A percentile compares a stretch with the other conserved stretches of the same genome.
Conservation (phyloP, 2,113 vertebrate species). For the Seriola dumerili region DNA sequence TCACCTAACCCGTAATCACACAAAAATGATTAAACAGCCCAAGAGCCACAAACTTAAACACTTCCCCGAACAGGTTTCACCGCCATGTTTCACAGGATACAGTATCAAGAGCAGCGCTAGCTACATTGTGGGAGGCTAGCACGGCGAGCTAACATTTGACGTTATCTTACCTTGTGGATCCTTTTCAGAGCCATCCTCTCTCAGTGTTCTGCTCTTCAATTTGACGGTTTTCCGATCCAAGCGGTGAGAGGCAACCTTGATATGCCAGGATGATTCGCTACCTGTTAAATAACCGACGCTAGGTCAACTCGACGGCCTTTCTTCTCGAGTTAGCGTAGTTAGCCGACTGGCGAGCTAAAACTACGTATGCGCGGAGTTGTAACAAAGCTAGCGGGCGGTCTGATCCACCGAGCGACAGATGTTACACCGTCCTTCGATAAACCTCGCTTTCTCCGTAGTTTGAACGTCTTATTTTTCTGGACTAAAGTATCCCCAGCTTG, state of each 20-base stretch:
- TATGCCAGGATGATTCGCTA: conserved; percentile 51
- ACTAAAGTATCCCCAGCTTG: neutral
- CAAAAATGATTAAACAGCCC: neutral
- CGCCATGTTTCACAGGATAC: conserved; percentile 40
- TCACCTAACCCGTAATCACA: neutral
- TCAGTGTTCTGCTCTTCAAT: conserved; percentile 31
- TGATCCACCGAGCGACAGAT: neutral
- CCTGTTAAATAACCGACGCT: conserved; percentile 30
- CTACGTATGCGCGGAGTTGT: conserved; percentile 65
- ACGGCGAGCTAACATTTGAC: neutral
- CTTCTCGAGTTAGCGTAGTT: conserved; percentile 59
- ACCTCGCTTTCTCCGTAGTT: neutral
- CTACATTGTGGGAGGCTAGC: conserved; percentile 67
- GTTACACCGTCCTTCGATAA: neutral
- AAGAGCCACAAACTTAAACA: neutral
- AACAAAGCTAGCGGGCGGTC: conserved; percentile 30
- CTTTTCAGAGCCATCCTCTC: conserved; percentile 84
- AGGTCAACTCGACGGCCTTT: conserved; percentile 66
- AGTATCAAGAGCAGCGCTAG: neutral
- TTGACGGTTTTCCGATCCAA: conserved; percentile 30
- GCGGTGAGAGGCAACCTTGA: conserved; percentile 22
- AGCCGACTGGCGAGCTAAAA: conserved; percentile 63
- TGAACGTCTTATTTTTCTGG: neutral
- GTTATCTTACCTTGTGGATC: conserved; percentile 83
- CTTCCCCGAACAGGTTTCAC: conserved; percentile 24